phyloP scores from a whole-genome alignment of 2,888 invertebrate species.

The Rhagium mordax region DNA sequence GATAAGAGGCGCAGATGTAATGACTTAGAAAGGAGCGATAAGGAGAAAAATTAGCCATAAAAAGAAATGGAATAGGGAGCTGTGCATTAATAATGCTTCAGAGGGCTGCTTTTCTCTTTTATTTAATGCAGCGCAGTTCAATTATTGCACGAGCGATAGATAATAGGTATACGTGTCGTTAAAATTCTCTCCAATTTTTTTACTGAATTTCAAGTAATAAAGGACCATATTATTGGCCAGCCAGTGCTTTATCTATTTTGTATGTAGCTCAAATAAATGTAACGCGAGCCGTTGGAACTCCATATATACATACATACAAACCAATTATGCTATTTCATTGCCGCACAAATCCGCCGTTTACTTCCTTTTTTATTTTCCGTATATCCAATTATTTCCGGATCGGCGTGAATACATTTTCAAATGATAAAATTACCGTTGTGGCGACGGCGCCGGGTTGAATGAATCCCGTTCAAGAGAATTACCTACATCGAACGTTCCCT shows the following conservation, averaged over 20 bases:
- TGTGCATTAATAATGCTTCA: conserved; percentile 18
- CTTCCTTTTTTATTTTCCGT: too few species aligned
- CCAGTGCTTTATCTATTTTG: too few species aligned
- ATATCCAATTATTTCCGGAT: conserved; percentile 2
- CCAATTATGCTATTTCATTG: too few species aligned
- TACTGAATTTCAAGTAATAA: too few species aligned
- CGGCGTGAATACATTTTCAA: not conserved
- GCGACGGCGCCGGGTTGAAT: not conserved
- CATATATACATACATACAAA: too few species aligned
- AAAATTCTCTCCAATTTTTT: too few species aligned
- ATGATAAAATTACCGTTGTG: not conserved
- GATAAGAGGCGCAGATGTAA: conserved; percentile 23
- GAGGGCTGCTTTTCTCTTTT: not conserved
- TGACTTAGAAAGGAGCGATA: conserved; percentile 33
- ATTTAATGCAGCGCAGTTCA: not conserved
- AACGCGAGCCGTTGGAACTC: too few species aligned
- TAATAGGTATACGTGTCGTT: too few species aligned
- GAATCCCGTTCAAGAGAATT: not conserved
- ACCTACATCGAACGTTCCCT: not conserved
- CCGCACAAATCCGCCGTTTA: too few species aligned
- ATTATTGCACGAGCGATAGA: not conserved
- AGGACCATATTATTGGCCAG: too few species aligned
- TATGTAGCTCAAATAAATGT: too few species aligned
- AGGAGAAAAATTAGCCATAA: conserved; percentile 34
- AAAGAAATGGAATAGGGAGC: conserved; percentile 22